phyloP scores from a whole-genome alignment of 2,797 vertebrate genomes.

The Falco naumanni region DNA sequence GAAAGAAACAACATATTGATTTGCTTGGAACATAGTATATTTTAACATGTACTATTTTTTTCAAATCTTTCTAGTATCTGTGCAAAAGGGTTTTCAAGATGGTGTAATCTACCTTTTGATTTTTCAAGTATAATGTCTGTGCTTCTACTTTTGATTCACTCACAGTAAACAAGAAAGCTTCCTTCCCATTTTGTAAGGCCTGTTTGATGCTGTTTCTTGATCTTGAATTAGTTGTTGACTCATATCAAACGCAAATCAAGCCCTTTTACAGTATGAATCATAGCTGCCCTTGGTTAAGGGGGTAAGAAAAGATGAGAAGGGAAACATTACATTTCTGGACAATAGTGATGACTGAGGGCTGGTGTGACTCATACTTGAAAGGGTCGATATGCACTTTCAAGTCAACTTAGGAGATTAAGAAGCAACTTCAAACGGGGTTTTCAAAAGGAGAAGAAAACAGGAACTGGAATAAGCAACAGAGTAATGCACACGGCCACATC shows the following conservation, averaged over 20 bases:
- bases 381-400: conserved; percentile 2
- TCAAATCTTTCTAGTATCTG: not conserved
- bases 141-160: not conserved
- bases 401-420: conserved; percentile 14
- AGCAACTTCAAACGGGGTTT: conserved; percentile 18
- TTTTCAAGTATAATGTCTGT: not conserved
- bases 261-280: conserved; percentile 39
- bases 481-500: conserved; percentile 12
- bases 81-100: not conserved
- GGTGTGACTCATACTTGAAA: conserved; percentile 44
- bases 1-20: not conserved
- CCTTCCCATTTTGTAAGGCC: not conserved
- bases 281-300: conserved; percentile 17
- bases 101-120: not conserved
- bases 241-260: conserved; percentile 40
- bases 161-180: not conserved
- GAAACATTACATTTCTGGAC: conserved; percentile 48
- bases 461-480: not conserved
- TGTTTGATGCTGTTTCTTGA: conserved; percentile 13
- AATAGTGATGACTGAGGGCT: conserved; percentile 44
- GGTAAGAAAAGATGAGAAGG: conserved; percentile 23
- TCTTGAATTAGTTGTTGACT: conserved; percentile 41
- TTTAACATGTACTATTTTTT: not conserved
- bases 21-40: not conserved
- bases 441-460: conserved; percentile 36